Evolutionary conservation across 2,797 vertebrate genomes (phyloP).

Genomic region (Peromyscus eremicus): DNA sequence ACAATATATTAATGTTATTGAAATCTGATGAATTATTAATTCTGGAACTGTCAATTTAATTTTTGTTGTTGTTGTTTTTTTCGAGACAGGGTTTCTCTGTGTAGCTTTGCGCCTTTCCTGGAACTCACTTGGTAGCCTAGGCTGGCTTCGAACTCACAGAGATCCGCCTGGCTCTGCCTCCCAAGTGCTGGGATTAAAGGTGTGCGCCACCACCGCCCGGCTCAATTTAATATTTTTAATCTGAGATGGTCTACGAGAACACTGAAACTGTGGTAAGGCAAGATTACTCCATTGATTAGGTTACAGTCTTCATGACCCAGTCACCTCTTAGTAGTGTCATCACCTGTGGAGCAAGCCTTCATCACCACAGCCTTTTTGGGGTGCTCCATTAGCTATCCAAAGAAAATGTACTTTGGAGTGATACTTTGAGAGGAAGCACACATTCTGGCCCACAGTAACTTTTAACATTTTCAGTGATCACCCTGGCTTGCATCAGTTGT

Average conservation of each 20-base stretch:
- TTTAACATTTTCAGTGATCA: neutral
- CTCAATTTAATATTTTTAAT: neutral
- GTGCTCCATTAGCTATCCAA: neutral
- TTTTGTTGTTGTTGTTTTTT: too few relatives aligned
- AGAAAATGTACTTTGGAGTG: neutral
- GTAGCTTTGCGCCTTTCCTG: too few relatives aligned
- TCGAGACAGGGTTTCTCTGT: too few relatives aligned
- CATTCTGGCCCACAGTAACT: neutral
- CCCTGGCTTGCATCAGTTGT: neutral
- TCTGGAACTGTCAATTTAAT: neutral
- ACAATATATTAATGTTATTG: neutral
- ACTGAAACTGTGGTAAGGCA: neutral
- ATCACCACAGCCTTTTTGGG: neutral
- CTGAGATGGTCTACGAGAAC: neutral
- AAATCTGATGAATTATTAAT: neutral
- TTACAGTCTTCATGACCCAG: neutral
- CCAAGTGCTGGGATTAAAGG: too few relatives aligned
- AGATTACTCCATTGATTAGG: neutral
- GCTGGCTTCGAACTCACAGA: too few relatives aligned
- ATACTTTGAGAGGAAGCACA: conserved; percentile 5
- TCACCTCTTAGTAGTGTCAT: neutral
- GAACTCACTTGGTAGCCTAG: too few relatives aligned
- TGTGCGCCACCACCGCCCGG: too few relatives aligned
- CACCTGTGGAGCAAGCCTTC: neutral
- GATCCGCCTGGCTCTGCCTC: too few relatives aligned